Evolutionary conservation across 2,113 vertebrate genomes (phyloP), one percentile per base, ranked within the genome.

Genomic region (Elanoides forficatus): DNA sequence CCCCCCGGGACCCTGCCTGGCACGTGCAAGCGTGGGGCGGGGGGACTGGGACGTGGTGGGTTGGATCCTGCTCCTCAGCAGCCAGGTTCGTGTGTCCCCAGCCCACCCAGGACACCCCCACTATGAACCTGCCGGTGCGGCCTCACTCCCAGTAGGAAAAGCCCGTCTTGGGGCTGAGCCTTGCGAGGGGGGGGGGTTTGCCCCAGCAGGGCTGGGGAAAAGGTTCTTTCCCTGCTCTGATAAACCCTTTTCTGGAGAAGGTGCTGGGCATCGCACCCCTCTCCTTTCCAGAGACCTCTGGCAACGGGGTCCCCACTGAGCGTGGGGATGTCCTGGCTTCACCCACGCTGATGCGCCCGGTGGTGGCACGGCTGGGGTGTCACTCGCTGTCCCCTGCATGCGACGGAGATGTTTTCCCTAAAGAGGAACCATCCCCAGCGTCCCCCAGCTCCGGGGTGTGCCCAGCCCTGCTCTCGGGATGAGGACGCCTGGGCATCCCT

Each of bases 321-420:
- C 3, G 1, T 4, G 29, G 71, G 50, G 42, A 19, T 0, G 1
- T 22, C 34, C 29, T 15, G 30, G 30, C 20, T 30, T 50, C 50
- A 9, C n/a, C 36, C 3, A 2, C 11, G 6, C 30, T 10, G 32
- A 25, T 6, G 17, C 20, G 7, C 16, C 9, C 3, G 32, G 47
- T 7, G 21, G 5, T 9, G 11, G 45, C 73, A 25, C 2, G 2
- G 14, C 56, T 10, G 67, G 43, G 62, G 30, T 8, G 25, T 34
- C 53, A 7, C 86, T 47, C 8, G 8, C 66, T 18, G 40, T 70
- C 38, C 74, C 66, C 40, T n/a, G 27, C 2, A 0, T 9, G 47
- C 0, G 7, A 29, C 3, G n/a, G 75, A 40, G 48, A 34, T 6
- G 29, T 18, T 40, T 19, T n/a, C 50, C 25, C 45, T 21, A 15